A percentile compares a stretch with the other conserved stretches of the same genome.
Conservation (phyloP, 2,888 invertebrate genomes). For the Acrobasis consociella region DNA sequence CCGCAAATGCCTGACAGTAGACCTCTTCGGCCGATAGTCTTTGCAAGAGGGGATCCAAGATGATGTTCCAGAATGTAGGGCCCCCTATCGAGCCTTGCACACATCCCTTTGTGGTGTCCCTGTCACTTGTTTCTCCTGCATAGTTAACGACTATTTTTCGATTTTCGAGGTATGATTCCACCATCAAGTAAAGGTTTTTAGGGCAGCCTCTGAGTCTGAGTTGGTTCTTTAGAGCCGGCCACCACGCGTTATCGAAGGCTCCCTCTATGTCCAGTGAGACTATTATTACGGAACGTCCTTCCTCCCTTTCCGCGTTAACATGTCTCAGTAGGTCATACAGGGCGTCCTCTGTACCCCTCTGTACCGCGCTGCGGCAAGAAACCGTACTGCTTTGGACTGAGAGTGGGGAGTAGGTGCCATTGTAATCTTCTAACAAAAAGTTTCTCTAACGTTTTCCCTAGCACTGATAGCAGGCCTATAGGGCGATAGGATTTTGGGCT, state of each 20-base stretch:
- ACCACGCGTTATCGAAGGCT: background rate
- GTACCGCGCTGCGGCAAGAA: constrained; percentile 2
- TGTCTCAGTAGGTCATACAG: constrained; percentile 24
- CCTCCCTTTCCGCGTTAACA: too few species aligned
- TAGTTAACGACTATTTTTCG: background rate
- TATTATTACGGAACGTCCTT: background rate
- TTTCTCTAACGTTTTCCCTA: constrained; percentile 8
- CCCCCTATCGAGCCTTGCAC: background rate
- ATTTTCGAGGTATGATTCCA: background rate
- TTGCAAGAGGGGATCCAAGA: background rate
- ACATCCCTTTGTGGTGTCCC: background rate
- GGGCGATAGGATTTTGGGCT: constrained; percentile 4
- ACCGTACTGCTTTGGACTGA: constrained; percentile 1
- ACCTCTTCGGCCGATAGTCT: too few species aligned
- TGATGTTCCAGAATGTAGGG: background rate
- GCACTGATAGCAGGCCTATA: constrained; percentile 5
- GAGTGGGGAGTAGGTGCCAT: background rate
- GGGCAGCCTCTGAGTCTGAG: background rate
- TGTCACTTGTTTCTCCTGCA: background rate
- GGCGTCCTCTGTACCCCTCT: constrained; percentile 21
- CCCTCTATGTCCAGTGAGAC: constrained; percentile 1
- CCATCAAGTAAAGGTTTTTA: background rate
- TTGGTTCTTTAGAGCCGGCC: background rate
- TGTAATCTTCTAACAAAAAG: background rate
- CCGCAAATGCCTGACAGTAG: background rate